Base-by-base conservation (phyloP, 2,888 invertebrate species). In the Pachycephus smyrnensis region DNA sequence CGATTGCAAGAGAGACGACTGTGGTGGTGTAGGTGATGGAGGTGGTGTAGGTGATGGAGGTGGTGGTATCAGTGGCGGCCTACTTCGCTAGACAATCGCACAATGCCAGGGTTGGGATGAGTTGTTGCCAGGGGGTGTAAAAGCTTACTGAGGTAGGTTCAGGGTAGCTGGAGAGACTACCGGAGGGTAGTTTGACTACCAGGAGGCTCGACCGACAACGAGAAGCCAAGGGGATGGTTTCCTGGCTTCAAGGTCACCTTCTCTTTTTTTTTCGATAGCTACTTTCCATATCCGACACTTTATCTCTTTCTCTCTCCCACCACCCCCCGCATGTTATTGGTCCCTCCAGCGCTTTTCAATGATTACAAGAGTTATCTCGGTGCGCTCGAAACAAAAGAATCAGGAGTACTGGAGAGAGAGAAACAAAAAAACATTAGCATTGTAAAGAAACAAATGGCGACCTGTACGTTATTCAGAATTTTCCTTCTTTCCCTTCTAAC, bases 31-130 rank as follows among this genome's bases (percentile, higher is more conserved):
- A 3, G 77, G 12, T 33, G 68, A 30, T 30, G 68, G 33, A 32
- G 77, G 74, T 4, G n/a, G 32, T 33, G 74, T n/a, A 15, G 77
- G 82, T 81, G 82, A 84, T 83, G 81, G 85, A 82, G 83, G 81
- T 78, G 82, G 80, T 82, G 84, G 85, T 85, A 83, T 85, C 78
- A 74, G 75, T 78, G 87, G 80, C 86, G 89, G 88, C 89, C 89
- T 89, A 89, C 85, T 89, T 89, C 80, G 83, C 84, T 84, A 86
- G 85, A 88, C 87, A 89, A 87, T 88, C 85, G 85, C 83, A 82
- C 84, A 84, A 86, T 85, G 83, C 83, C 80, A 79, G 80, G 73
- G 77, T 81, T 75, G 73, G 73, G 76, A 1, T 79, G 77, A 73
- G 40, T 76, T 74, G 75, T 78, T 79, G 76, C 78, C 74, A 40